These are phyloP conservation scores for Parelbella ahira DNA, from an alignment of 2,888 invertebrate species.

Conservation along the genomic window DNA sequence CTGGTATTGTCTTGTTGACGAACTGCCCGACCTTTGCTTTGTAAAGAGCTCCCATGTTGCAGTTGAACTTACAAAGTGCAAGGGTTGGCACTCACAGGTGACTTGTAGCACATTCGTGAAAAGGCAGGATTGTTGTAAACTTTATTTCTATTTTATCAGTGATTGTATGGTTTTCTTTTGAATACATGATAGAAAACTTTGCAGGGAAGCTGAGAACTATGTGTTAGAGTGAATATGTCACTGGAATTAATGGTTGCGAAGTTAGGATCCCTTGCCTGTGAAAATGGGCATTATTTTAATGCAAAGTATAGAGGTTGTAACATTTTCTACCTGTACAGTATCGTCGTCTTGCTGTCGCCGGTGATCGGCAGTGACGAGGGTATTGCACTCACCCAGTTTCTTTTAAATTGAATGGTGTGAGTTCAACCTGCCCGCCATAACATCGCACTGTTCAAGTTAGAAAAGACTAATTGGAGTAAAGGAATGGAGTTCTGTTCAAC, in stretches of 20 bases:
- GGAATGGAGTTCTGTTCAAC: constrained; percentile 80
- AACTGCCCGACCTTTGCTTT: constrained; percentile 76
- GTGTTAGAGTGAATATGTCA: constrained; percentile 72
- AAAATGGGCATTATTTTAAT: constrained; percentile 94
- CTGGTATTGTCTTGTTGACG: constrained; percentile 75
- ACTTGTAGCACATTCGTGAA: constrained; percentile 35
- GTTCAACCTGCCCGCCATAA: constrained; percentile 61
- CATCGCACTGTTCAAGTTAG: constrained; percentile 79
- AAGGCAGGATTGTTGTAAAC: constrained; percentile 61
- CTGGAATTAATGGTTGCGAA: constrained; percentile 72
- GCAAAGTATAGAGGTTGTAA: constrained; percentile 95
- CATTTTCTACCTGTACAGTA: constrained; percentile 72
- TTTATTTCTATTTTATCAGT: constrained; percentile 55
- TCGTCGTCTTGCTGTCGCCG: constrained; percentile 57
- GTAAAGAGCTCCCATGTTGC: constrained; percentile 61
- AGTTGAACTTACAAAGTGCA: constrained; percentile 64
- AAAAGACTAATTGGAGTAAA: constrained; percentile 77
- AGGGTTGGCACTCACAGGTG: constrained; percentile 61
- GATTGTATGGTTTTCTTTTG: constrained; percentile 70
- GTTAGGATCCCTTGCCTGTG: constrained; percentile 82
- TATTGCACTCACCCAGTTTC: constrained; percentile 74
- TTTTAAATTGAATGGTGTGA: constrained; percentile 80
- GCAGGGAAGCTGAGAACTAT: constrained; percentile 79
- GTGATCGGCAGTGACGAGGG: constrained; percentile 56
- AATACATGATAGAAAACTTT: constrained; percentile 74